Conservation (phyloP, 2,888 invertebrate genomes). For the Vanessa cardui region DNA sequence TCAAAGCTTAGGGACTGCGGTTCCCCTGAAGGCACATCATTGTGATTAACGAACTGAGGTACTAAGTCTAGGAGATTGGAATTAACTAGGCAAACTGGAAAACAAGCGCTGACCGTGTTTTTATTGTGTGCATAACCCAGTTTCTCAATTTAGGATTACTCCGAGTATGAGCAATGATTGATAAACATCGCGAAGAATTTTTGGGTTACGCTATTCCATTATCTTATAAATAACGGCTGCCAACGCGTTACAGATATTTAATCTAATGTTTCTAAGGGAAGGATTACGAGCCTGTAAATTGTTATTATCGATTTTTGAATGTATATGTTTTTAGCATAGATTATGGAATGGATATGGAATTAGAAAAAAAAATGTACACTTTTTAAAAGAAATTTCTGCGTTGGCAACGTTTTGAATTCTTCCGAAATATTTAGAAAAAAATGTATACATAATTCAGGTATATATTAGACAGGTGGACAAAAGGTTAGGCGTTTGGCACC, state of each 20-base stretch:
- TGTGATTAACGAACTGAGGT: constrained; percentile 6
- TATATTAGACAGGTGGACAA: no score
- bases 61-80: constrained; percentile 33
- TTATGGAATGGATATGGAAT: no score
- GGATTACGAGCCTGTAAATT: neutral
- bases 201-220: constrained; percentile 18
- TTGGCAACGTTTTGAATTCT: no score
- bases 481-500: no score
- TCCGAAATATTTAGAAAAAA: no score
- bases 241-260: neutral
- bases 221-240: constrained; percentile 18
- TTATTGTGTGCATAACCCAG: constrained; percentile 45
- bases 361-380: no score
- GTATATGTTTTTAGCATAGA: no score
- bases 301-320: neutral
- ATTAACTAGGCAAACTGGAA: constrained; percentile 28
- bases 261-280: neutral
- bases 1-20: neutral
- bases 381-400: no score
- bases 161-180: constrained; percentile 38
- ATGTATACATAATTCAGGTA: no score
- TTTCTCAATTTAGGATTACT: constrained; percentile 42
- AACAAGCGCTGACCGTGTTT: constrained; percentile 41
- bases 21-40: neutral
- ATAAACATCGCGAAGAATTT: constrained; percentile 33